A percentile compares a stretch with the other conserved stretches of the same genome.
These are phyloP conservation scores for Charaxes varanes DNA, from an alignment of 1,140 invertebrate species.

Conservation along the genomic window DNA sequence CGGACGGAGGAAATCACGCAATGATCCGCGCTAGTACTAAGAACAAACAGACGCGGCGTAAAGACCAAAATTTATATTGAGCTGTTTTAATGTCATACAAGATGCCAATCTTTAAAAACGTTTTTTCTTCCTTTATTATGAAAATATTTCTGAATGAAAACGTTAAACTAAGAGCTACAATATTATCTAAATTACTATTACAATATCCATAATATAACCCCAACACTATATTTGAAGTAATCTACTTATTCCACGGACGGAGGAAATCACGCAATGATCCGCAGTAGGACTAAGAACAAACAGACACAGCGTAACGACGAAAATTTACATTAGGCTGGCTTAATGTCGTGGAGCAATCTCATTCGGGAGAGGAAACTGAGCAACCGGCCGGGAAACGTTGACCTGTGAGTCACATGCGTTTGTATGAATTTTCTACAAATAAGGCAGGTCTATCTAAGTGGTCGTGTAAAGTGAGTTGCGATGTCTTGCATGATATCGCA, in stretches of 20 bases:
- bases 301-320: conserved; percentile 52
- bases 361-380: conserved; percentile 49
- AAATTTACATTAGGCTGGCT: conserved; percentile 67
- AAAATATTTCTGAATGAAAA: no score
- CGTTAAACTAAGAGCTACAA: conserved; percentile 4
- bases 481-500: conserved; percentile 53
- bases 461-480: conserved; percentile 44
- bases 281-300: conserved; percentile 38
- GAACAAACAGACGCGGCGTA: no score
- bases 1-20: no score
- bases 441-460: conserved; percentile 15
- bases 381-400: conserved; percentile 32
- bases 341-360: conserved; percentile 69
- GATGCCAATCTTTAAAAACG: no score
- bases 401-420: conserved; percentile 24
- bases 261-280: conserved; percentile 43
- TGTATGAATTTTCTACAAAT: not conserved
- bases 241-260: conserved; percentile 24
- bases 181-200: no score
- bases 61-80: no score
- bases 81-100: no score
- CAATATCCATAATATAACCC: no score
- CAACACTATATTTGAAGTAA: conserved; percentile 8
- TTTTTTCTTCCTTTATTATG: no score
- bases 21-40: no score